Evolutionary conservation across 2,888 invertebrate genomes (phyloP).

Genomic region (Eilema sororculum): DNA sequence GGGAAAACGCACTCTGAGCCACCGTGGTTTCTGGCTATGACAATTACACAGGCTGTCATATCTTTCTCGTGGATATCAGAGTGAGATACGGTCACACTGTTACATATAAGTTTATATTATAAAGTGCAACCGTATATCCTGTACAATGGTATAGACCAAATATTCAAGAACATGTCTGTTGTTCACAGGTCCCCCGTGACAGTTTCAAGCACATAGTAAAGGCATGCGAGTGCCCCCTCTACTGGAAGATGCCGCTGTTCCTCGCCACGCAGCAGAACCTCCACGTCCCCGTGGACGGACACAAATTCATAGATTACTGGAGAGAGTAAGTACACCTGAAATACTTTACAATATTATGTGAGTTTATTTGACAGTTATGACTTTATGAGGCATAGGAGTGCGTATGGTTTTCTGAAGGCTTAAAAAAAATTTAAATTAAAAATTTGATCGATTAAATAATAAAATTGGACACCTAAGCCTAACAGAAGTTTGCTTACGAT

Average conservation of each 20-base stretch:
- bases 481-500: neutral
- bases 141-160: too few species aligned
- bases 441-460: too few species aligned
- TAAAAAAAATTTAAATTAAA: too few species aligned
- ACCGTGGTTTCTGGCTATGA: neutral
- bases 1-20: neutral
- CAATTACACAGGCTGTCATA: neutral
- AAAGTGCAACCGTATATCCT: too few species aligned
- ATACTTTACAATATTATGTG: too few species aligned
- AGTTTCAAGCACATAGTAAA: conserved; percentile 91
- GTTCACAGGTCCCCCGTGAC: conserved; percentile 85
- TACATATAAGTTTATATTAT: too few species aligned
- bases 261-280: conserved; percentile 93
- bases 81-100: too few species aligned
- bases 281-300: conserved; percentile 91
- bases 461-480: neutral
- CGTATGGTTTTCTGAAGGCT: too few species aligned
- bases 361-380: too few species aligned
- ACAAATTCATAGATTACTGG: conserved; percentile 96
- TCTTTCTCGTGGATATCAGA: too few species aligned
- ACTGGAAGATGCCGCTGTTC: conserved; percentile 99
- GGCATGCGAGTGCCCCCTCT: conserved; percentile 96
- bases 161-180: conserved; percentile 24
- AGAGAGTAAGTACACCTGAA: conserved; percentile 90
- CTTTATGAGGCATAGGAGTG: too few species aligned